Percentiles rank a stretch among this genome's conserved stretches.
These are phyloP conservation scores for Diplosoma virens DNA, from an alignment of 23 tunicate species.

Conservation along the genomic window DNA sequence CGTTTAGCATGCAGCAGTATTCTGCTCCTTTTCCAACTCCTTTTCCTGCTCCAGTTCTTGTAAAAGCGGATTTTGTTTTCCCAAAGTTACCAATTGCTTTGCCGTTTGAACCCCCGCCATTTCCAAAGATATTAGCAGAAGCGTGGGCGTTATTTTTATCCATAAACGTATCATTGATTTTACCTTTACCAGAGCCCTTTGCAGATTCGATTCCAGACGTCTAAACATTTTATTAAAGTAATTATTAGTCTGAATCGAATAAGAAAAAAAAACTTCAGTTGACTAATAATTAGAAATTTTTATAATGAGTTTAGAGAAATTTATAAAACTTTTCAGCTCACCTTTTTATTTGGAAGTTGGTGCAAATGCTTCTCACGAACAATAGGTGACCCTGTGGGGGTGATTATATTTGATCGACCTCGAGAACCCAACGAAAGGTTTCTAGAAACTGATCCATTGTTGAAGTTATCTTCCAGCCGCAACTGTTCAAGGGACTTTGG, in stretches of 20 bases:
- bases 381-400: constrained; percentile 18
- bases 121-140: neutral
- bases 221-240: constrained; percentile 11
- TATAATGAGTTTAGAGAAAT: too few species aligned
- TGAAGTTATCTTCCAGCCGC: constrained; percentile 1
- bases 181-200: neutral
- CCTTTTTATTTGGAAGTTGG: constrained; percentile 6
- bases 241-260: too few species aligned
- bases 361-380: constrained; percentile 41
- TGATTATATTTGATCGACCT: neutral
- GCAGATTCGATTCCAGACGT: constrained; percentile 64
- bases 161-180: neutral
- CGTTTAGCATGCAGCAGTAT: neutral
- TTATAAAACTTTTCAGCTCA: too few species aligned
- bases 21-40: neutral
- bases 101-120: neutral
- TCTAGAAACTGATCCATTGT: neutral
- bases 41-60: neutral
- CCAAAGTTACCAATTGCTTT: neutral
- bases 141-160: neutral
- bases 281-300: too few species aligned
- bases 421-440: neutral
- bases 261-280: too few species aligned
- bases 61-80: neutral
- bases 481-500: constrained; percentile 70